Conservation (phyloP, 2,797 vertebrate genomes). For the Alcedo quadribrachys region DNA sequence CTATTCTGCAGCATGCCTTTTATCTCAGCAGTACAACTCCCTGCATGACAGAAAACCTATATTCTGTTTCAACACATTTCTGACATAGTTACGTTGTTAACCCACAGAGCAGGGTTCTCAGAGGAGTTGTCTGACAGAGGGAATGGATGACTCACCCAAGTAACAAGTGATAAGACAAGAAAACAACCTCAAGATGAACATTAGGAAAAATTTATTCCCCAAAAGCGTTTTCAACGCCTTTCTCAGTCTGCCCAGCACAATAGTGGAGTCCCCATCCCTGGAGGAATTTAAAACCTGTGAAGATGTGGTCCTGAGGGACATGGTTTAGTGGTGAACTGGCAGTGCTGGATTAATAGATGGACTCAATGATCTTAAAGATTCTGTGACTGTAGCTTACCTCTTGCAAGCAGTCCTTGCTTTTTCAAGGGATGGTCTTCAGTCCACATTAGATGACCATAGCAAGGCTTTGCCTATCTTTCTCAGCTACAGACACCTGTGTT, state of each 20-base stretch:
- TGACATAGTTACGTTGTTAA: neutral
- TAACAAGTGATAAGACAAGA: neutral
- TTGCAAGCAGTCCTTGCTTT: neutral
- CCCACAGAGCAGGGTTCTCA: rapidly evolving
- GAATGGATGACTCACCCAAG: neutral
- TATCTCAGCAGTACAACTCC: neutral
- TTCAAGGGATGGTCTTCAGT: neutral
- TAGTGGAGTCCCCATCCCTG: neutral
- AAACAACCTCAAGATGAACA: neutral
- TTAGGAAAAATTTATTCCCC: neutral
- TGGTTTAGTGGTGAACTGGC: neutral
- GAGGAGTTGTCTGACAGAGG: neutral
- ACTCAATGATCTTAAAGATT: neutral
- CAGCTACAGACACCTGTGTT: neutral
- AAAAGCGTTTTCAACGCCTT: neutral
- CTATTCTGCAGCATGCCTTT: neutral
- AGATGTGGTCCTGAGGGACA: neutral
- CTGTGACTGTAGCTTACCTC: neutral
- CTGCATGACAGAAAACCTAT: neutral
- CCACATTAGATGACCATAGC: neutral
- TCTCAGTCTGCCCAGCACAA: neutral
- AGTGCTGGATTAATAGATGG: neutral
- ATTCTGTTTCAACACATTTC: neutral
- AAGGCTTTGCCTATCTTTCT: neutral
- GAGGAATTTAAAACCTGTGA: neutral